Conservation (phyloP, 2,888 invertebrate species). For the Papilio gigon region DNA sequence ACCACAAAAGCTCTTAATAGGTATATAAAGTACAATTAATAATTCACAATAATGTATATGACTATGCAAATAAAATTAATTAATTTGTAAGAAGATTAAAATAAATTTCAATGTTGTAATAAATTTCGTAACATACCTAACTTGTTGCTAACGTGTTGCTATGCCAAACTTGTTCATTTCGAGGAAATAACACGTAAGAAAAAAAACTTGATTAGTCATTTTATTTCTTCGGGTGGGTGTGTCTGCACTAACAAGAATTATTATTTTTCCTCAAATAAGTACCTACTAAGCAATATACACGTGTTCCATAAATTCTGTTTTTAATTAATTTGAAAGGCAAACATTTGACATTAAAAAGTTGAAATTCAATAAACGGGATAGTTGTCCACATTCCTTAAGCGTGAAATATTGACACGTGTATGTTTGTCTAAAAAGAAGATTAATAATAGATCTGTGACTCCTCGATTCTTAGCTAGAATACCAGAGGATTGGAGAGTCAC, state of each 20-base stretch:
- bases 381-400: background rate
- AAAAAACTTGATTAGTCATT: background rate
- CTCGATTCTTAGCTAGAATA: background rate
- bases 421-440: background rate
- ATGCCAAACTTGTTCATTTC: constrained; percentile 1
- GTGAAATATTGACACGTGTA: constrained; percentile 3
- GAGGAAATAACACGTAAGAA: constrained; percentile 4
- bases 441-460: background rate
- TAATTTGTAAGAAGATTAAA: background rate
- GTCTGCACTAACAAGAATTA: constrained; percentile 13
- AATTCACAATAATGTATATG: background rate
- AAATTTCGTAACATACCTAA: constrained; percentile 16
- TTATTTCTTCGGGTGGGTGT: constrained; percentile 7
- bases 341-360: constrained; percentile 7
- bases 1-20: too few species aligned
- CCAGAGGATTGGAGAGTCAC: too few species aligned
- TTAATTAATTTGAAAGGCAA: background rate
- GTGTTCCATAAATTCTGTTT: background rate
- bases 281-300: background rate
- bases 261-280: constrained; percentile 7
- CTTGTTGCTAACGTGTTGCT: constrained; percentile 15
- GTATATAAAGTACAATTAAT: background rate
- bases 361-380: constrained; percentile 1
- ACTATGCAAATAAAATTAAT: background rate
- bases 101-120: constrained; percentile 3